Evolutionary conservation across 2,888 invertebrate species (phyloP).

Genomic region (Leucania comma): DNA sequence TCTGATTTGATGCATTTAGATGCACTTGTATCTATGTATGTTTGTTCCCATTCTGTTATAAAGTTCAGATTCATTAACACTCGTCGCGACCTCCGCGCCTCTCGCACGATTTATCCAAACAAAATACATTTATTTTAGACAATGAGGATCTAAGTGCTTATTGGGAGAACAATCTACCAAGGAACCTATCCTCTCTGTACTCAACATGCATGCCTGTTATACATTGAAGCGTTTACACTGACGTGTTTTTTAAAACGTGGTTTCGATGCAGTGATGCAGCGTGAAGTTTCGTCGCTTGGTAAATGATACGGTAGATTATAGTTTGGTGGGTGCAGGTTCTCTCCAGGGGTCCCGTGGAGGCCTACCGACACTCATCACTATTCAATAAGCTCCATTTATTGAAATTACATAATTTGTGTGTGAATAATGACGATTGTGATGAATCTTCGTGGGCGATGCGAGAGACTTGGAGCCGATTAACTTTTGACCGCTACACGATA

Average conservation of each 20-base stretch:
- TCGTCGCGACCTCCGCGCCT: constrained; percentile 72
- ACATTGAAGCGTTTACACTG: constrained; percentile 62
- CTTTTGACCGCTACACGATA: constrained; percentile 88
- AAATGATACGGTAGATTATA: constrained; percentile 65
- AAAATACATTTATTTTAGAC: constrained; percentile 87
- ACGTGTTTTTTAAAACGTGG: neutral
- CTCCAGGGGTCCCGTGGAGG: constrained; percentile 83
- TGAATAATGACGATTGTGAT: constrained; percentile 91
- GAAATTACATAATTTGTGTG: constrained; percentile 91
- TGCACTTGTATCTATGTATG: constrained; percentile 16
- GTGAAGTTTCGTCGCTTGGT: constrained; percentile 51
- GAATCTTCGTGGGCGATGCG: constrained; percentile 90
- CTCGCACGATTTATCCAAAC: constrained; percentile 82
- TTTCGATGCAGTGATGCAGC: constrained; percentile 61
- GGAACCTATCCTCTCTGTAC: constrained; percentile 35
- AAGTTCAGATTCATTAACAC: constrained; percentile 80
- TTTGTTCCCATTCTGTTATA: constrained; percentile 50
- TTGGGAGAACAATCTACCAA: constrained; percentile 74
- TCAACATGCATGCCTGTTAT: constrained; percentile 30
- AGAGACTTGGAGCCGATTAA: constrained; percentile 90
- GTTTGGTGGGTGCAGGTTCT: constrained; percentile 65
- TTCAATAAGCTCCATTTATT: constrained; percentile 91
- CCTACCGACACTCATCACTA: constrained; percentile 90
- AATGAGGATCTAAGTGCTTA: constrained; percentile 85
- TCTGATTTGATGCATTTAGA: neutral